Evolutionary conservation across 2,888 invertebrate species (phyloP).

Genomic region (Temnothorax unifasciatus): DNA sequence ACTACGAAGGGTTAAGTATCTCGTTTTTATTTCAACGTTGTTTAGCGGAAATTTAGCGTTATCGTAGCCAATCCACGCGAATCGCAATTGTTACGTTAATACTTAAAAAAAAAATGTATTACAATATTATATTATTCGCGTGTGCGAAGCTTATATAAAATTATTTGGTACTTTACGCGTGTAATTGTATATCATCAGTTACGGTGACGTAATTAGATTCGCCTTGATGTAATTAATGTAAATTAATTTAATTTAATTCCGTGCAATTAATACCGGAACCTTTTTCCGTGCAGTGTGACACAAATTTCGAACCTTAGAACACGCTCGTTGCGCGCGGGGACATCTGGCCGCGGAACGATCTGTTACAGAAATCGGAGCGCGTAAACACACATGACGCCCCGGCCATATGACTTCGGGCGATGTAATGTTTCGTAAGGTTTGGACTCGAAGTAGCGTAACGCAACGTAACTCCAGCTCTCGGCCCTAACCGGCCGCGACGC

Average conservation of each 20-base stretch:
- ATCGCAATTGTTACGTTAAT: neutral
- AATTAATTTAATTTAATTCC: neutral
- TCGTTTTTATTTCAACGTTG: neutral
- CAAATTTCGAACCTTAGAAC: neutral
- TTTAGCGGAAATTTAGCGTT: neutral
- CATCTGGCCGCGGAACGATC: slow-evolving; percentile 29
- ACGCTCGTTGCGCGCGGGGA: neutral
- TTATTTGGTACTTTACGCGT: neutral
- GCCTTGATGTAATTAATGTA: neutral
- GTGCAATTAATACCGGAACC: neutral
- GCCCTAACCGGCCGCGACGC: slow-evolving; percentile 17
- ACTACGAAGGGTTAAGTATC: neutral
- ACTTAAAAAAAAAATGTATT: neutral
- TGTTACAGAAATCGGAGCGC: slow-evolving; percentile 40
- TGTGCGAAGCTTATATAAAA: neutral
- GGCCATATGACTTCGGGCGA: slow-evolving; percentile 39
- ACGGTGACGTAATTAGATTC: neutral
- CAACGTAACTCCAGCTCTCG: neutral
- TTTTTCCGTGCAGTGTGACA: neutral
- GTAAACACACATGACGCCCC: slow-evolving; percentile 37
- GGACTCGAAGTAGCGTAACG: neutral
- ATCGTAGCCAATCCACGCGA: too few relatives aligned
- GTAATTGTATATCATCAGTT: neutral
- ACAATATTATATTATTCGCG: neutral
- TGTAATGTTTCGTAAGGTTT: slow-evolving; percentile 35